Base-by-base conservation (phyloP, 2,797 vertebrate genomes). In the Premnoplex brunnescens region DNA sequence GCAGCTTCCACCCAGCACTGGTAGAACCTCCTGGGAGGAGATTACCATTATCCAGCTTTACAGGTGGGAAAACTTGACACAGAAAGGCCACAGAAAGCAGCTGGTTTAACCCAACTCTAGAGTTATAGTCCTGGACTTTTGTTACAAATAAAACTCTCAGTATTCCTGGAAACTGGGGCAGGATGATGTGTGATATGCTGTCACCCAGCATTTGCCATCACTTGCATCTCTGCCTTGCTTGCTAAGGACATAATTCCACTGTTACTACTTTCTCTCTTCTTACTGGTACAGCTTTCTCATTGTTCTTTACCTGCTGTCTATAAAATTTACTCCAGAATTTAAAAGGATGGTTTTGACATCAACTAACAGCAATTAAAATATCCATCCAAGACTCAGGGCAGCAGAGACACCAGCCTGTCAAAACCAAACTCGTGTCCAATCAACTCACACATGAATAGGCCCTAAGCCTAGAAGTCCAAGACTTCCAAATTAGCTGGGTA, bases 41-140 rank as follows among this genome's bases (percentile, higher is more conserved):
- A 86, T 78, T 46, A 46, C 48, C 12, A 46, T 87, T 90, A 87
- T 63, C 48, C 82, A 63, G 15, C 41, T 74, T 91, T 14, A 82
- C 91, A 96, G 88, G 88, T 97, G 71, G 67, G 74, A 60, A 95
- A 82, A 93, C 13, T 9, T 8, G 39, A 90, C 73, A 73, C 79
- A 88, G 51, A 92, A 69, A 19, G 56, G 44, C 59, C 74, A 56
- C 58, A 92, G 79, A 92, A 82, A 76, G 66, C 55, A 85, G 59
- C 32, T 51, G 39, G 24, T 76, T 86, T 88, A 88, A 82, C 41
- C 30, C 41, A 88, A 15, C 52, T 41, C 44, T 59, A 27, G 23
- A 75, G 36, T 55, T 95, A 56, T 14, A 56, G 39, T 18, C n/a
- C 30, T 87, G 14, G 24, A 46, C 9, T 81, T 14, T 55, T 55